A percentile compares a stretch with the other conserved stretches of the same genome.
Conservation (phyloP, 2,888 invertebrate genomes). For the Neoaliturus tenellus region DNA sequence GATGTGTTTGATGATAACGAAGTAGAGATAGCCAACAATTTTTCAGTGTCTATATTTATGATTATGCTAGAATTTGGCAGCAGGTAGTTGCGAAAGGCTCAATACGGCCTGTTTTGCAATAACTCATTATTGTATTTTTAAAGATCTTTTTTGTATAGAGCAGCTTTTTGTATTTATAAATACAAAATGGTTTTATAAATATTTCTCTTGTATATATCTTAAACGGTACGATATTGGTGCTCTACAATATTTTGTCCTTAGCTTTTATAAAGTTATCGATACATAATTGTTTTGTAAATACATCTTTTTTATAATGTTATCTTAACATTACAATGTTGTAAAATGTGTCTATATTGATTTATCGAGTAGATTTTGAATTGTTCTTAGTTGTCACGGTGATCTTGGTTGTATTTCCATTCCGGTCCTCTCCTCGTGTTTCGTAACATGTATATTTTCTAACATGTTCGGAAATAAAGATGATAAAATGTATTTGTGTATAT, state of each 20-base stretch:
- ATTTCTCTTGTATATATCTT: conserved; percentile 59
- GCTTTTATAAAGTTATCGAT: conserved; percentile 59
- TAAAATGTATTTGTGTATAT: neutral
- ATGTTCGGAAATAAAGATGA: conserved; percentile 39
- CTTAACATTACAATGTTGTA: conserved; percentile 42
- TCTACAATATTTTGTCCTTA: conserved; percentile 60
- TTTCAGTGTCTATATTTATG: conserved; percentile 24
- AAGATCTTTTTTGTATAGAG: conserved; percentile 32
- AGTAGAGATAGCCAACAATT: conserved; percentile 7
- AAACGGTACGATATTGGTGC: conserved; percentile 56
- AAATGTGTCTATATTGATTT: conserved; percentile 48
- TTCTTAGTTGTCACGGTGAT: conserved; percentile 31
- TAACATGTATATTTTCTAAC: conserved; percentile 51
- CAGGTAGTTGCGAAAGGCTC: neutral
- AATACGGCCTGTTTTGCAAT: conserved; percentile 50
- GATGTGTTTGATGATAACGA: conserved; percentile 11
- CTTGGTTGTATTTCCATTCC: conserved; percentile 41
- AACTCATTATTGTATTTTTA: conserved; percentile 40
- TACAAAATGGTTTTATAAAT: conserved; percentile 57
- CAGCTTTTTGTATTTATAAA: conserved; percentile 58
- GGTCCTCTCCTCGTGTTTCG: conserved; percentile 20
- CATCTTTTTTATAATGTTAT: conserved; percentile 54
- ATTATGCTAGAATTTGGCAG: conserved; percentile 28
- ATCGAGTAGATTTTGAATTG: conserved; percentile 21
- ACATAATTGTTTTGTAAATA: conserved; percentile 59